phyloP scores from a whole-genome alignment of 2,797 vertebrate species.

The Anas flavirostris region DNA sequence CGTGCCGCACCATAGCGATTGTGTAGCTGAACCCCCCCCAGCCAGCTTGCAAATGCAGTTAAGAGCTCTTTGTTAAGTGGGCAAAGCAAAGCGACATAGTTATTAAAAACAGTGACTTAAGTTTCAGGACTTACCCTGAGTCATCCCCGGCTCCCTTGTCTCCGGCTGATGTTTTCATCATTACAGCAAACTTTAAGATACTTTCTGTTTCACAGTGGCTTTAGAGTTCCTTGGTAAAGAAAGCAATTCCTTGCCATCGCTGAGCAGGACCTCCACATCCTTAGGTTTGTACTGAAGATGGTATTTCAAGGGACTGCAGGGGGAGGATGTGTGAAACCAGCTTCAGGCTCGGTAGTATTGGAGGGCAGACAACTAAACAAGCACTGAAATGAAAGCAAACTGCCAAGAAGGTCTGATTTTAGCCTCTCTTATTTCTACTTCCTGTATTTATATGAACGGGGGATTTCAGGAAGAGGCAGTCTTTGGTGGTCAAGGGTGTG shows the following conservation, averaged over 20 bases:
- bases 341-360: neutral
- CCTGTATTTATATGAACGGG: constrained; percentile 80
- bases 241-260: constrained; percentile 53
- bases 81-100: neutral
- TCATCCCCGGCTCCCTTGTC: constrained; percentile 58
- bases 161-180: constrained; percentile 72
- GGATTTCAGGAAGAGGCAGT: constrained; percentile 88
- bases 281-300: neutral
- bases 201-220: constrained; percentile 64
- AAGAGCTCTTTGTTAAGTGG: constrained; percentile 26
- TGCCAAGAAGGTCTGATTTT: constrained; percentile 61
- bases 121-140: constrained; percentile 76
- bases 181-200: constrained; percentile 50
- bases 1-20: neutral
- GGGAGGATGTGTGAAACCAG: constrained; percentile 42
- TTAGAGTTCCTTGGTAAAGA: constrained; percentile 38
- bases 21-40: neutral
- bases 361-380: constrained; percentile 31
- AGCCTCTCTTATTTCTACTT: constrained; percentile 76
- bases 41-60: neutral
- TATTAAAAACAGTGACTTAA: constrained; percentile 26
- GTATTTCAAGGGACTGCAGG: constrained; percentile 14
- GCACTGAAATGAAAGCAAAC: constrained; percentile 52
- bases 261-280: constrained; percentile 53
- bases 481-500: constrained; percentile 83